Conservation (phyloP, 2,113 vertebrate species). For the Cebidichthys violaceus region DNA sequence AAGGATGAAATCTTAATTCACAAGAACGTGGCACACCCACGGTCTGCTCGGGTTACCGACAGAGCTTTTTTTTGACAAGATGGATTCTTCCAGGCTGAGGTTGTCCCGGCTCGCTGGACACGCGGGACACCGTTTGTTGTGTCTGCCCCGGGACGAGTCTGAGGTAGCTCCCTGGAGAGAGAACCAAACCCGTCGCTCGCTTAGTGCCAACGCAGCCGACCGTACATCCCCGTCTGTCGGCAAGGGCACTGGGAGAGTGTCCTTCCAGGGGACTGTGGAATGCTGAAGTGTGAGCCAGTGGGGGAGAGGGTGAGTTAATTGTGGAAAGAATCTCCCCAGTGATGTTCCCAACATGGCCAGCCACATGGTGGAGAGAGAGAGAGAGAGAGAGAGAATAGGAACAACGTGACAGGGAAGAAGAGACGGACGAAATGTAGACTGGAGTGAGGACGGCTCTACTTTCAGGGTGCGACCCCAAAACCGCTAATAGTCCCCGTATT, state of each 20-base stretch:
- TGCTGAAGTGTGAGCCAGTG: constrained; percentile 72
- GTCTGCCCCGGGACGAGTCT: constrained; percentile 15
- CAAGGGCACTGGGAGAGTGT: constrained; percentile 58
- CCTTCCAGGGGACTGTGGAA: constrained; percentile 70
- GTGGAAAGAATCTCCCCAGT: constrained; percentile 79
- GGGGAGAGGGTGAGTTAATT: constrained; percentile 76
- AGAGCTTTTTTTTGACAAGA: constrained; percentile 9
- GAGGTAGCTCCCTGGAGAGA: constrained; percentile 33
- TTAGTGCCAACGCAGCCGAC: constrained; percentile 47
- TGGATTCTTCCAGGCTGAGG: constrained; percentile 56
- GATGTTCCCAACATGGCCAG: constrained; percentile 70
- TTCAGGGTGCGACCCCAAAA: neutral
- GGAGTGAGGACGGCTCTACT: neutral
- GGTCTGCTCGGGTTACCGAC: constrained; percentile 54
- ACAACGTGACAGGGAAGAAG: constrained; percentile 12
- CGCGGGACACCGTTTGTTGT: constrained; percentile 49
- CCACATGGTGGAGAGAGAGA: constrained; percentile 42
- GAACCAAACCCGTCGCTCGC: neutral
- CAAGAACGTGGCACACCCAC: constrained; percentile 30
- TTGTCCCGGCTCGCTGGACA: constrained; percentile 25
- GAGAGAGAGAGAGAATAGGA: constrained; percentile 17
- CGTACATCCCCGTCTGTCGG: constrained; percentile 44
- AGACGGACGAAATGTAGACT: neutral
- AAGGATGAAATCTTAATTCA: constrained; percentile 40
- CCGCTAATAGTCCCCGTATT: too few relatives aligned